Percentiles rank a stretch among this genome's conserved stretches.
These are phyloP conservation scores for Mesorhabditis spiculigera DNA, from an alignment of 2,888 invertebrate genomes.

Conservation along the genomic window DNA sequence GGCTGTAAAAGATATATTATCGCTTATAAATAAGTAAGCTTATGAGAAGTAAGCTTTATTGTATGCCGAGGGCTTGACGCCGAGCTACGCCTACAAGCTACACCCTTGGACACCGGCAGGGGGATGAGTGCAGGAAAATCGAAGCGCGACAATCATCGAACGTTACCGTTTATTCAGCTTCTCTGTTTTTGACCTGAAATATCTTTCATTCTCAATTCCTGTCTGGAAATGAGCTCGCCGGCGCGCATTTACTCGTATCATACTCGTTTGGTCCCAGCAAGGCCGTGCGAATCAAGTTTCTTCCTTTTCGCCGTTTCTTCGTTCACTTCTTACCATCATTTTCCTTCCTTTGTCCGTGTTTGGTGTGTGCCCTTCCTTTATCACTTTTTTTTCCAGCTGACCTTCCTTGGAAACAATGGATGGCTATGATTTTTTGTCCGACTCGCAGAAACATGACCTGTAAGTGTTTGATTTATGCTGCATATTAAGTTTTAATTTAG, in stretches of 20 bases:
- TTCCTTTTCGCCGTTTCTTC: background rate
- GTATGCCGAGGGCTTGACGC: too few relatives aligned
- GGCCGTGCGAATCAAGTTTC: background rate
- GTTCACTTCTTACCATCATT: background rate
- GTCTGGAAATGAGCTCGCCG: too few relatives aligned
- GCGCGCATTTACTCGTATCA: too few relatives aligned
- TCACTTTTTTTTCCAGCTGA: background rate
- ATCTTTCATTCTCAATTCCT: background rate
- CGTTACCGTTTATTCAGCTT: background rate
- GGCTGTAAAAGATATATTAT: too few relatives aligned
- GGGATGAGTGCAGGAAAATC: too few relatives aligned
- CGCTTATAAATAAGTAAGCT: too few relatives aligned
- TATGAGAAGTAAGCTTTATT: too few relatives aligned
- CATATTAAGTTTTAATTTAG: background rate
- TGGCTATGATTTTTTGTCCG: background rate
- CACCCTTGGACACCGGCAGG: too few relatives aligned
- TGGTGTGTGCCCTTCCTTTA: too few relatives aligned
- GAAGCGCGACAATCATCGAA: too few relatives aligned
- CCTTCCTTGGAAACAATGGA: background rate
- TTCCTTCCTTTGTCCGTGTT: background rate
- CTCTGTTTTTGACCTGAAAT: background rate
- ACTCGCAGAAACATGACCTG: background rate
- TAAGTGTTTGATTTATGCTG: background rate
- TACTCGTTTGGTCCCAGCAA: background rate
- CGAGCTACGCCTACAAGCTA: too few relatives aligned